Evolutionary conservation across 30 jellyfish, hydroid and myxozoan species (phyloP).

Genomic region (Aurelia aurita): DNA sequence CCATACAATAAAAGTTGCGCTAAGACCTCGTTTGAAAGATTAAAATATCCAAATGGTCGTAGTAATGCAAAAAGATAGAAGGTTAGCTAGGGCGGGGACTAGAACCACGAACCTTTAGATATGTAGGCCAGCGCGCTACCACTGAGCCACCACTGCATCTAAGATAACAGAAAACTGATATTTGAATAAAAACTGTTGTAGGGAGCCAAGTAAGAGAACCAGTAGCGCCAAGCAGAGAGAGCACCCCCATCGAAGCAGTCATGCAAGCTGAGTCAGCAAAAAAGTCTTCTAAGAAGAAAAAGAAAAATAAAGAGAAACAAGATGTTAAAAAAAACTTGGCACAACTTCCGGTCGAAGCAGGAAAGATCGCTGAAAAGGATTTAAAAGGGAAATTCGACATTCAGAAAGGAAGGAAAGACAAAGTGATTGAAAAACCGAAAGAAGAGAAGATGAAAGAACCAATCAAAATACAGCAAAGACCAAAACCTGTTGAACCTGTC

Average conservation of each 20-base stretch:
- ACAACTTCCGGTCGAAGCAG: not conserved
- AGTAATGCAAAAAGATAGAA: too few species aligned
- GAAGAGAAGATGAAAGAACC: conserved; percentile 70
- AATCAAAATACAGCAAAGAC: conserved; percentile 70
- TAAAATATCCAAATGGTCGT: too few species aligned
- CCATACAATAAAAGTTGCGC: too few species aligned
- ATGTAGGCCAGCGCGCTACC: too few species aligned
- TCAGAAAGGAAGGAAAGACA: conserved; percentile 33
- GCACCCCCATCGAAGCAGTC: conserved; percentile 24
- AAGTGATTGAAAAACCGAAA: conserved; percentile 14
- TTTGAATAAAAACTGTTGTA: not conserved
- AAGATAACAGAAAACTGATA: too few species aligned
- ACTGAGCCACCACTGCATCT: too few species aligned
- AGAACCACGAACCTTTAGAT: too few species aligned
- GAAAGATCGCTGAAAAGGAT: conserved; percentile 24
- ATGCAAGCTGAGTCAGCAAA: conserved; percentile 50
- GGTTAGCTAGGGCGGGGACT: too few species aligned
- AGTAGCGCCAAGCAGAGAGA: not conserved
- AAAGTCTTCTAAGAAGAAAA: conserved; percentile 72
- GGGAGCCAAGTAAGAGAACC: conserved; percentile 29
- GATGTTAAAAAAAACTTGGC: conserved; percentile 7
- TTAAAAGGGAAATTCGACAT: conserved; percentile 4
- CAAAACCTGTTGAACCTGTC: conserved; percentile 46
- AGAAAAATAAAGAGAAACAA: conserved; percentile 63
- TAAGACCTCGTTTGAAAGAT: too few species aligned